These are phyloP conservation scores for Stenolophus ochropezus DNA, from an alignment of 2,888 invertebrate genomes.

Conservation along the genomic window DNA sequence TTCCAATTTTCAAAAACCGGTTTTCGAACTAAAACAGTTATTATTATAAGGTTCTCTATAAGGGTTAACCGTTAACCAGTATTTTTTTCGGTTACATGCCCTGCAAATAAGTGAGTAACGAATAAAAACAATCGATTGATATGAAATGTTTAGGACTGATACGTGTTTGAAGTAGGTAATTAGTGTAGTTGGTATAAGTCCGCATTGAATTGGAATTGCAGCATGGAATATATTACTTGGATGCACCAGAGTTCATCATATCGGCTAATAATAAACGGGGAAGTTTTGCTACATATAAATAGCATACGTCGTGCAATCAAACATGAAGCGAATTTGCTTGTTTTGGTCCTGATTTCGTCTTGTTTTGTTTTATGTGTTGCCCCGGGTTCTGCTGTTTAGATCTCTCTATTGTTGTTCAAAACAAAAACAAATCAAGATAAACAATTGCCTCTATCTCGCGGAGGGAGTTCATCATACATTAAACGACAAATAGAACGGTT, in stretches of 20 bases:
- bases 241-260: background rate
- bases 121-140: no score
- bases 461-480: background rate
- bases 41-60: no score
- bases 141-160: no score
- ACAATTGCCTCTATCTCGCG: background rate
- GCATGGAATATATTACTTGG: background rate
- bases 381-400: background rate
- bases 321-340: background rate
- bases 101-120: no score
- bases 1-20: no score
- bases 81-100: no score
- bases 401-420: background rate
- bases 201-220: no score
- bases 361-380: conserved; percentile 9
- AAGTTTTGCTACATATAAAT: background rate
- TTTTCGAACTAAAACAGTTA: no score
- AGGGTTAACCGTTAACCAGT: no score
- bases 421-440: conserved; percentile 8
- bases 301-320: background rate
- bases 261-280: background rate
- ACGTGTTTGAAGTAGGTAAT: no score
- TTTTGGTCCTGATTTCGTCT: background rate
- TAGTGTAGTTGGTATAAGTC: no score
- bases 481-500: background rate